These are phyloP conservation scores for Ciconia stormi DNA, from an alignment of 2,113 vertebrate genomes.

Conservation along the genomic window DNA sequence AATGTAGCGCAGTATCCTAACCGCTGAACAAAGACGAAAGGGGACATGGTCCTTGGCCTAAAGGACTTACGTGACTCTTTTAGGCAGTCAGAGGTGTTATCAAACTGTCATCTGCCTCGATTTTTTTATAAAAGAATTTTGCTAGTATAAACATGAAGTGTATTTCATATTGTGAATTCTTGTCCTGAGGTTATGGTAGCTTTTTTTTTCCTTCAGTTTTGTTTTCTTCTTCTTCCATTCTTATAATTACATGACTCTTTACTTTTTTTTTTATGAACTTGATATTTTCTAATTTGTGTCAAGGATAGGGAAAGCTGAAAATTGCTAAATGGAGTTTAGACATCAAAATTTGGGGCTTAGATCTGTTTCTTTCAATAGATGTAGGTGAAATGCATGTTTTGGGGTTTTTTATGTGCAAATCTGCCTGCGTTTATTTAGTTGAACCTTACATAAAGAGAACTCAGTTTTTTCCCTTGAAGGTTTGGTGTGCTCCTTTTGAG, in stretches of 20 bases:
- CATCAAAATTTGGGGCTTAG: neutral
- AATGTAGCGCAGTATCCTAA: neutral
- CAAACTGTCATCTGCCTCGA: neutral
- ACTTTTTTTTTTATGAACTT: neutral
- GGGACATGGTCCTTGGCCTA: neutral
- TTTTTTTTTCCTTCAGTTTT: neutral
- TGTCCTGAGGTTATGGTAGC: neutral
- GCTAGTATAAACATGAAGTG: neutral
- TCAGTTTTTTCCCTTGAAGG: neutral
- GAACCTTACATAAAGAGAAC: neutral
- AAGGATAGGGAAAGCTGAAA: neutral
- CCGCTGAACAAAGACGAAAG: accelerated
- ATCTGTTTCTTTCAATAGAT: neutral
- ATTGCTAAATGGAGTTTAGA: neutral
- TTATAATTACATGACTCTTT: neutral
- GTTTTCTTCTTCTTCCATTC: neutral
- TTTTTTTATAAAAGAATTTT: neutral
- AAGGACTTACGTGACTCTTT: neutral
- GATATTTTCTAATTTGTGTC: neutral
- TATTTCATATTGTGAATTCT: neutral
- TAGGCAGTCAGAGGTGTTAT: neutral
- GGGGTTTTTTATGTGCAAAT: neutral
- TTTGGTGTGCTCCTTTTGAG: neutral
- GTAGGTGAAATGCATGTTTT: neutral
- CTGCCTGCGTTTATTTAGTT: neutral